Evolutionary conservation across 1,140 invertebrate species (phyloP).

Genomic region (Anagrus nilaparvatae): DNA sequence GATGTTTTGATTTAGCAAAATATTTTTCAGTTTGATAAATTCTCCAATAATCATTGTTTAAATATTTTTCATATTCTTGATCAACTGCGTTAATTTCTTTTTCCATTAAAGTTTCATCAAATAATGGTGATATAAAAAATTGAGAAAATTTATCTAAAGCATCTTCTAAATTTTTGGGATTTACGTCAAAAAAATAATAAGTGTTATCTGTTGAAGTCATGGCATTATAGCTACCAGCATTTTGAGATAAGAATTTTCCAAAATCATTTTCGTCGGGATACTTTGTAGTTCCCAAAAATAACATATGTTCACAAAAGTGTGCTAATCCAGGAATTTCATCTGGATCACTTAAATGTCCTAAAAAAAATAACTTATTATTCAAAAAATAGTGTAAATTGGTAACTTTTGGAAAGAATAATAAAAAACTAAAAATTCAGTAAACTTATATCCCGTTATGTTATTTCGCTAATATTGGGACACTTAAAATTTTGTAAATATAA

Average conservation of each 20-base stretch:
- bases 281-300: slow-evolving; percentile 91
- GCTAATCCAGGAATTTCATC: slow-evolving; percentile 83
- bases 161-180: slow-evolving; percentile 63
- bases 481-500: slow-evolving; percentile 2
- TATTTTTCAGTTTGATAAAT: slow-evolving; percentile 78
- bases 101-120: slow-evolving; percentile 90
- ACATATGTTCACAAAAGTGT: slow-evolving; percentile 96
- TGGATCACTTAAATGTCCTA: too few relatives aligned
- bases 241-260: slow-evolving; percentile 77
- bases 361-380: too few relatives aligned
- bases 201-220: slow-evolving; percentile 82
- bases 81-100: too few relatives aligned
- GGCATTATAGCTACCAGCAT: slow-evolving; percentile 83
- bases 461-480: slow-evolving; percentile 26
- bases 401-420: too few relatives aligned
- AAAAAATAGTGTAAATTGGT: too few relatives aligned
- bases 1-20: slow-evolving; percentile 62
- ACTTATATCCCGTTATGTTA: slow-evolving; percentile 78
- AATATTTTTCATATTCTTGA: slow-evolving; percentile 92
- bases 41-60: slow-evolving; percentile 78
- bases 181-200: slow-evolving; percentile 87
- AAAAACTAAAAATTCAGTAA: too few relatives aligned
- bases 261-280: slow-evolving; percentile 93
- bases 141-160: slow-evolving; percentile 88
- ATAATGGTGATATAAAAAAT: too few relatives aligned